A percentile compares a stretch with the other conserved stretches of the same genome.
Conservation (phyloP, 1,140 invertebrate species). For the Drosophila rhopaloa region DNA sequence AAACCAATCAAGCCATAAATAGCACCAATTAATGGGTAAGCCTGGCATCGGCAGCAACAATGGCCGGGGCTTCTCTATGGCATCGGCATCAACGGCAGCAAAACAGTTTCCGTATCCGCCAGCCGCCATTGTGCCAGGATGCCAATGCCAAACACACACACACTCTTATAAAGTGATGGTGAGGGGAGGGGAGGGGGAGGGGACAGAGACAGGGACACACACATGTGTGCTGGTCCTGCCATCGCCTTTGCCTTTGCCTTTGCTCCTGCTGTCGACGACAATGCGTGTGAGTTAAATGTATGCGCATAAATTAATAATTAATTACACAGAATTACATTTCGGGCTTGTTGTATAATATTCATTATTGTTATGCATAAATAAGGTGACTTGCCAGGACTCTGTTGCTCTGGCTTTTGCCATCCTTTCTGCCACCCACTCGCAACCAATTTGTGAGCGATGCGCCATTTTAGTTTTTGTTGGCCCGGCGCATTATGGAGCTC, state of each 20-base stretch:
- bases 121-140: slow-evolving; percentile 79
- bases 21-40: slow-evolving; percentile 30
- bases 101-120: slow-evolving; percentile 81
- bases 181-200: no score
- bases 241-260: slow-evolving; percentile 4
- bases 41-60: slow-evolving; percentile 55
- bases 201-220: slow-evolving; percentile 15
- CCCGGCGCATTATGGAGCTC: slow-evolving; percentile 46
- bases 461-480: slow-evolving; percentile 63
- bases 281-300: slow-evolving; percentile 84
- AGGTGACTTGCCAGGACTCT: slow-evolving; percentile 65
- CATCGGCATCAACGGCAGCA: slow-evolving; percentile 78
- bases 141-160: slow-evolving; percentile 69
- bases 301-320: slow-evolving; percentile 85
- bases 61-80: slow-evolving; percentile 54
- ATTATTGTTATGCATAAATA: slow-evolving; percentile 85
- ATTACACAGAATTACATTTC: slow-evolving; percentile 85
- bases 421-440: slow-evolving; percentile 4
- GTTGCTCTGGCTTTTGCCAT: background rate
- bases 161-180: background rate
- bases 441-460: slow-evolving; percentile 69
- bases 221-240: slow-evolving; percentile 34
- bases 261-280: slow-evolving; percentile 70
- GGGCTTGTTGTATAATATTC: slow-evolving; percentile 84
- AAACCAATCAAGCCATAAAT: slow-evolving; percentile 29